phyloP scores from a whole-genome alignment of 37 sponge, comb jelly and placozoan species.

The Cliona cf. orientalis region DNA sequence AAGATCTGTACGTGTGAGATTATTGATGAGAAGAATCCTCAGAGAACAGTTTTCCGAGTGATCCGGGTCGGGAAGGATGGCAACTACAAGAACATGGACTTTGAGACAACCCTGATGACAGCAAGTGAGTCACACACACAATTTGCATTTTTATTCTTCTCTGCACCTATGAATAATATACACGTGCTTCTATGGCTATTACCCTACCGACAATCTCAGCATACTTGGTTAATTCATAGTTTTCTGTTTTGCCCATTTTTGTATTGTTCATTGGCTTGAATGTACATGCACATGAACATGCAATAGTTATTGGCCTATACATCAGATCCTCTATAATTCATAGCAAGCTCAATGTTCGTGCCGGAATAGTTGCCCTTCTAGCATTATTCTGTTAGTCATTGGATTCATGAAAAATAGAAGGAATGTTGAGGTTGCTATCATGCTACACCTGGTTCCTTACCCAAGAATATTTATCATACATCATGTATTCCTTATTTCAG shows the following conservation, averaged over 20 bases:
- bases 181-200: too few species aligned
- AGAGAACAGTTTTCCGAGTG: conserved; percentile 56
- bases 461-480: too few species aligned
- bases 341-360: too few species aligned
- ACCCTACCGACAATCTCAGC: too few species aligned
- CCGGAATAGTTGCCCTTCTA: too few species aligned
- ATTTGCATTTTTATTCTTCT: not conserved
- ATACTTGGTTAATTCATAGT: too few species aligned
- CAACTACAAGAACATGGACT: conserved; percentile 68
- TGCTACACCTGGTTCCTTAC: too few species aligned
- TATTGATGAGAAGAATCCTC: conserved; percentile 49
- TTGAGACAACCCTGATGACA: conserved; percentile 51
- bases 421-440: too few species aligned
- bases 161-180: not conserved
- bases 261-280: not conserved
- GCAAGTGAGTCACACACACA: conserved; percentile 45
- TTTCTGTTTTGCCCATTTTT: not conserved
- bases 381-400: too few species aligned
- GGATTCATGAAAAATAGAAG: too few species aligned
- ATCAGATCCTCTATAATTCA: too few species aligned
- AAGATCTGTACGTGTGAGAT: conserved; percentile 74
- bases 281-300: not conserved
- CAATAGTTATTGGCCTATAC: not conserved
- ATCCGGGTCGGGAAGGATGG: conserved; percentile 52
- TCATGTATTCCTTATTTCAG: conserved; percentile 16